Conservation (phyloP, 2,797 vertebrate species). For the Tapera naevia region DNA sequence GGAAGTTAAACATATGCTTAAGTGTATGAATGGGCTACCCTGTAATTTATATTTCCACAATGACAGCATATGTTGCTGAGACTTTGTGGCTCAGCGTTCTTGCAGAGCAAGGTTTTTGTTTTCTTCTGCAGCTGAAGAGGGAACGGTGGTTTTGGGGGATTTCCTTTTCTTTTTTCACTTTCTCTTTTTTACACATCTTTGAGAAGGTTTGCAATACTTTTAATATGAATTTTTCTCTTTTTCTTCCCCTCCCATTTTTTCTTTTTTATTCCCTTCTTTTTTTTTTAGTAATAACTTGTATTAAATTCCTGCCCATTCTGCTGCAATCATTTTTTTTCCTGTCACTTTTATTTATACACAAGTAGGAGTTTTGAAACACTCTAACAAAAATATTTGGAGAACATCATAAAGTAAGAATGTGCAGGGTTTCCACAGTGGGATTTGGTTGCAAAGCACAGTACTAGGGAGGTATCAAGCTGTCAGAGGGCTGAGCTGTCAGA, state of each 20-base stretch:
- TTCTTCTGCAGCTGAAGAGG: not conserved
- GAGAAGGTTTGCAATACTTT: not conserved
- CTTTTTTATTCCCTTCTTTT: not conserved
- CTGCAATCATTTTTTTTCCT: not conserved
- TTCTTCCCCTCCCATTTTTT: not conserved
- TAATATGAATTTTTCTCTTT: not conserved
- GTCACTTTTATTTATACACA: not conserved
- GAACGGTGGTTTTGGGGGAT: not conserved
- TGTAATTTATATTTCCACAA: not conserved
- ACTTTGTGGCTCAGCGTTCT: not conserved
- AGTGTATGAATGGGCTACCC: not conserved
- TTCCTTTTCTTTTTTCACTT: not conserved
- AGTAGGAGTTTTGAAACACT: not conserved
- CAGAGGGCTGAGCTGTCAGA: not conserved
- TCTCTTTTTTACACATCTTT: not conserved
- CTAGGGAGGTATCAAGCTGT: not conserved
- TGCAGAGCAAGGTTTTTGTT: not conserved
- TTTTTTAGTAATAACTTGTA: not conserved
- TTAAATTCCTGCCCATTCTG: not conserved
- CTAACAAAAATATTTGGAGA: not conserved
- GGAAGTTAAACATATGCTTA: not conserved
- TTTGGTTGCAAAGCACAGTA: not conserved
- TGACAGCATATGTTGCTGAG: not conserved
- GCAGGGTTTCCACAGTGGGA: not conserved
- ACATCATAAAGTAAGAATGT: not conserved